Conservation (phyloP, 1,140 invertebrate species). For the Brachionus sp. region DNA sequence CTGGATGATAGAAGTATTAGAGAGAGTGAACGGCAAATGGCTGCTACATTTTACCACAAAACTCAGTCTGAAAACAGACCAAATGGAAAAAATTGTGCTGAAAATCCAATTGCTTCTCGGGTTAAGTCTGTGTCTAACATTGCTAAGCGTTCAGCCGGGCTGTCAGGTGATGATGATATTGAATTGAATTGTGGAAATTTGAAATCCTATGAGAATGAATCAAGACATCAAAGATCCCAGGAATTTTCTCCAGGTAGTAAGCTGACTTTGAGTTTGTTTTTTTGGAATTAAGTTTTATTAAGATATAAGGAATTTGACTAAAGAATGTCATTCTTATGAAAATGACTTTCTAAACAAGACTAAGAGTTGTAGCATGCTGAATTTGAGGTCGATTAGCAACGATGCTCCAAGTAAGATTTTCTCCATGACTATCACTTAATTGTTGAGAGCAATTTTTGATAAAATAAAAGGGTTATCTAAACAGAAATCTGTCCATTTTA, state of each 20-base stretch:
- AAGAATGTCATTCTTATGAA: neutral
- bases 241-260: neutral
- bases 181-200: neutral
- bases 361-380: constrained; percentile 37
- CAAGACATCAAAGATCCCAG: neutral
- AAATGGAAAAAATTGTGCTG: neutral
- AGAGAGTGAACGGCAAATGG: constrained; percentile 57
- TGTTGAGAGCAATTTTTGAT: neutral
- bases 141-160: constrained; percentile 1
- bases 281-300: neutral
- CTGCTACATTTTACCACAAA: constrained; percentile 38
- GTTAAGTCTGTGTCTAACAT: constrained; percentile 18
- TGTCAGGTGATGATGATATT: neutral
- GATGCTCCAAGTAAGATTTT: constrained; percentile 3
- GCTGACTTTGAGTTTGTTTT: neutral
- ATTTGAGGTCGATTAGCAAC: constrained; percentile 11
- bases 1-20: constrained; percentile 58
- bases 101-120: neutral
- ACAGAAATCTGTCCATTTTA: constrained; percentile 36
- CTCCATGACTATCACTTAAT: neutral
- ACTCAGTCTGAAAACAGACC: neutral
- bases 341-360: constrained; percentile 18
- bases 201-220: neutral
- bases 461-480: neutral
- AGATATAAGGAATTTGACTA: neutral